These are phyloP conservation scores for Coluber constrictor DNA, from an alignment of 2,797 vertebrate genomes.

Conservation along the genomic window DNA sequence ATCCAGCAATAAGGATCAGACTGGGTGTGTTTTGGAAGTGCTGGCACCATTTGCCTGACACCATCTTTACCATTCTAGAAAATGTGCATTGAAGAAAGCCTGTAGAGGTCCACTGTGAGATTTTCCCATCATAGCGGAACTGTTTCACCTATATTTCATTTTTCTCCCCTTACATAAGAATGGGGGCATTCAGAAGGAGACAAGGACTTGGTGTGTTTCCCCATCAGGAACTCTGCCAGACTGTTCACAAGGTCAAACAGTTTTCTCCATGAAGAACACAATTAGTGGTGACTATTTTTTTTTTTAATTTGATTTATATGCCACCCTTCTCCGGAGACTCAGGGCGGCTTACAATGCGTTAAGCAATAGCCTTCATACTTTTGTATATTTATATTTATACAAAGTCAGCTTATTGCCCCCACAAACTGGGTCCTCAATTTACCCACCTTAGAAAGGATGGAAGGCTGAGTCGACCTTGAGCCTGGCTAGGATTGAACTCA, in stretches of 20 bases:
- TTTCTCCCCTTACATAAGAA: neutral
- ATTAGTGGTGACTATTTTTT: neutral
- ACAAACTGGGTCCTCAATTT: no score
- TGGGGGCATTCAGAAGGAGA: neutral
- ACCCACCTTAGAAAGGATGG: no score
- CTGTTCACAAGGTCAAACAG: neutral
- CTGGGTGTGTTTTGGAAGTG: neutral
- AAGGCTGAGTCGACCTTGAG: no score
- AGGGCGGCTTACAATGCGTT: no score
- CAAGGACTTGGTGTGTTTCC: neutral
- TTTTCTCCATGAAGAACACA: neutral
- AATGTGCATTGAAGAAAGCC: neutral
- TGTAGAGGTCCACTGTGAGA: neutral
- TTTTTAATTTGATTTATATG: no score
- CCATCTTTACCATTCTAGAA: neutral
- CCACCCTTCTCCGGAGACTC: no score
- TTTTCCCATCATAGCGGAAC: neutral
- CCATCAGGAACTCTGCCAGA: neutral
- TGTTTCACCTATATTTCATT: neutral
- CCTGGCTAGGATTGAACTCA: no score
- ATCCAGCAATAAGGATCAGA: neutral
- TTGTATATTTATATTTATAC: no score
- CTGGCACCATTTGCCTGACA: neutral
- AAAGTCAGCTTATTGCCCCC: no score
- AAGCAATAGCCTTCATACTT: no score